phyloP scores from a whole-genome alignment of 1,140 invertebrate genomes.

The Drosophila nikananu region DNA sequence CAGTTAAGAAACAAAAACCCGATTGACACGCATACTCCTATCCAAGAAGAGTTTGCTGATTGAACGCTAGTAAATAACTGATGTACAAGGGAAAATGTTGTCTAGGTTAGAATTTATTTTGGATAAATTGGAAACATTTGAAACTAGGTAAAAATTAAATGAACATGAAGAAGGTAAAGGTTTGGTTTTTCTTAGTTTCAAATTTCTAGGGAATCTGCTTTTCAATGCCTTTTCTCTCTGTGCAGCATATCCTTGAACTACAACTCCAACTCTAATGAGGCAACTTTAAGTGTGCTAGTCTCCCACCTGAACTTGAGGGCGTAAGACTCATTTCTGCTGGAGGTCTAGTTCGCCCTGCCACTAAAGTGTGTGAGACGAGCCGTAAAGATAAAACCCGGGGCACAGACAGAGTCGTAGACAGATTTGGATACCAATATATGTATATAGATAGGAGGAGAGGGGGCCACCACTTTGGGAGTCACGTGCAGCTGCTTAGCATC shows the following conservation, averaged over 20 bases:
- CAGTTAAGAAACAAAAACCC: slow-evolving; percentile 45
- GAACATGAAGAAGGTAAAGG: no score
- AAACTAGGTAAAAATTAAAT: no score
- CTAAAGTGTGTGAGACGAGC: slow-evolving; percentile 65
- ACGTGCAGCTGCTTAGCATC: slow-evolving; percentile 82
- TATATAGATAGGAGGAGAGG: not conserved
- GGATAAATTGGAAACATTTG: no score
- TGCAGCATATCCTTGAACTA: slow-evolving; percentile 26
- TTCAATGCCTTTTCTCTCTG: not conserved
- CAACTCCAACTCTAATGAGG: slow-evolving; percentile 69
- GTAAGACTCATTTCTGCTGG: slow-evolving; percentile 2
- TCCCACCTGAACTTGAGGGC: slow-evolving; percentile 60
- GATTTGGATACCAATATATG: slow-evolving; percentile 15
- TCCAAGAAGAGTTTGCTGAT: slow-evolving; percentile 9
- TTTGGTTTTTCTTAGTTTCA: no score
- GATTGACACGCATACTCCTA: slow-evolving; percentile 55
- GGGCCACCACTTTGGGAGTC: slow-evolving; percentile 65
- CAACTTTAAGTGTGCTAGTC: slow-evolving; percentile 65
- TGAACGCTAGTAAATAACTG: slow-evolving; percentile 31
- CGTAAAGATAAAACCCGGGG: slow-evolving; percentile 71
- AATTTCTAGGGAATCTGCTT: not conserved
- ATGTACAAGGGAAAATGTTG: slow-evolving; percentile 5
- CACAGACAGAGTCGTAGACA: slow-evolving; percentile 26
- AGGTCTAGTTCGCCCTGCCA: slow-evolving; percentile 1
- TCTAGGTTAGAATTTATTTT: not conserved